phyloP scores from a whole-genome alignment of 2,113 vertebrate species.

The Phylloscopus trochiloides region DNA sequence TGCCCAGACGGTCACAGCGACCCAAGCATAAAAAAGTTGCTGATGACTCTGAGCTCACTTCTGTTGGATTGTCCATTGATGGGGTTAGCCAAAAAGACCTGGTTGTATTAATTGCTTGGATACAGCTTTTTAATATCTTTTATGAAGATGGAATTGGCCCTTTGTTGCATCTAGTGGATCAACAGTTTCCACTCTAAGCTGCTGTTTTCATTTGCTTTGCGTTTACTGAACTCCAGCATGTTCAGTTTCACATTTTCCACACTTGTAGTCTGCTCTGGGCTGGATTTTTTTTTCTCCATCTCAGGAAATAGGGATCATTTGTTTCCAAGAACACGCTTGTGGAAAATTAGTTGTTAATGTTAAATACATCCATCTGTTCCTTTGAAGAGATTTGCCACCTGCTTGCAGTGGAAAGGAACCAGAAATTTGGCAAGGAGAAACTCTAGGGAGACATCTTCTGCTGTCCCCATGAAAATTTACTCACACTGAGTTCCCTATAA shows the following conservation, averaged over 20 bases:
- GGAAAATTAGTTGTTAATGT: constrained; percentile 40
- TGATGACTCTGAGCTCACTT: neutral
- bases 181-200: neutral
- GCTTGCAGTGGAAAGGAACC: neutral
- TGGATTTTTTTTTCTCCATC: neutral
- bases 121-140: neutral
- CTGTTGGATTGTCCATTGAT: neutral
- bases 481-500: neutral
- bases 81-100: neutral
- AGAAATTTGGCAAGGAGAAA: neutral
- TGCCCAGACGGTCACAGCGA: accelerated
- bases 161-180: neutral
- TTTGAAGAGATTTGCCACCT: constrained; percentile 42
- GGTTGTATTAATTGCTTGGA: neutral
- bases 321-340: neutral
- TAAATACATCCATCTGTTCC: constrained; percentile 37
- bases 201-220: constrained; percentile 8
- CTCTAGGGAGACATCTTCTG: neutral
- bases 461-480: neutral
- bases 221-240: neutral
- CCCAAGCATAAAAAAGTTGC: neutral
- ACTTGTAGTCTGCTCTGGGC: neutral
- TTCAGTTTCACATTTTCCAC: constrained; percentile 41
- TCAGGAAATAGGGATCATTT: constrained; percentile 29
- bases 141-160: neutral